Percentiles rank a stretch among this genome's conserved stretches.
phyloP scores from a whole-genome alignment of 2,113 vertebrate genomes.

The Boleophthalmus pectinirostris region DNA sequence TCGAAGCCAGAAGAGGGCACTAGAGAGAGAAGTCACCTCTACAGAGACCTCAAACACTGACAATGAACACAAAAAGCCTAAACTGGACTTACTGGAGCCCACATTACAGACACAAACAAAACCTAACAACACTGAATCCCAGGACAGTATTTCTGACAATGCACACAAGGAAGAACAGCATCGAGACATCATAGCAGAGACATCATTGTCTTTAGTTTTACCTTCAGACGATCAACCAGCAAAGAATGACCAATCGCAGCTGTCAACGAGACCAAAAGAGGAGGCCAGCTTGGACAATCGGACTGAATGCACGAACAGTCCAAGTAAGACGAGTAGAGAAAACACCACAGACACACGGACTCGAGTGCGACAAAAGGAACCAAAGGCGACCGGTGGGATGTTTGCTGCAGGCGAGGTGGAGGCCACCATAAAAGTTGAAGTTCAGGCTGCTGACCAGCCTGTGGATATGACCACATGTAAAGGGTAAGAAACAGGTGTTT shows the following conservation, averaged over 20 bases:
- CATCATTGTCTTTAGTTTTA: constrained; percentile 38
- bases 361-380: constrained; percentile 25
- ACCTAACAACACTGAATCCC: constrained; percentile 21
- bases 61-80: constrained; percentile 85
- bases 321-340: constrained; percentile 34
- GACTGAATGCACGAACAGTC: constrained; percentile 51
- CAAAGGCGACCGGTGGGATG: constrained; percentile 51
- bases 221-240: constrained; percentile 31
- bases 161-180: constrained; percentile 38
- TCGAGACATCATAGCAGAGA: constrained; percentile 9
- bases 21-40: constrained; percentile 81
- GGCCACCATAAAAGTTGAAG: constrained; percentile 84
- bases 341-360: constrained; percentile 32
- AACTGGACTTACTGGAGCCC: constrained; percentile 75
- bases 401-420: constrained; percentile 79
- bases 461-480: constrained; percentile 92
- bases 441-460: constrained; percentile 84
- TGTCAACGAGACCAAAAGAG: constrained; percentile 17
- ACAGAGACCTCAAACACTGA: constrained; percentile 74
- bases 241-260: constrained; percentile 49
- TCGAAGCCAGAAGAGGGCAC: constrained; percentile 92
- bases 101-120: constrained; percentile 17
- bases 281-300: constrained; percentile 54
- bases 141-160: constrained; percentile 35
- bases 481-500: constrained; percentile 77